Evolutionary conservation across 2,113 vertebrate species (phyloP), one percentile per base, ranked within the genome.

Genomic region (Murina feae): DNA sequence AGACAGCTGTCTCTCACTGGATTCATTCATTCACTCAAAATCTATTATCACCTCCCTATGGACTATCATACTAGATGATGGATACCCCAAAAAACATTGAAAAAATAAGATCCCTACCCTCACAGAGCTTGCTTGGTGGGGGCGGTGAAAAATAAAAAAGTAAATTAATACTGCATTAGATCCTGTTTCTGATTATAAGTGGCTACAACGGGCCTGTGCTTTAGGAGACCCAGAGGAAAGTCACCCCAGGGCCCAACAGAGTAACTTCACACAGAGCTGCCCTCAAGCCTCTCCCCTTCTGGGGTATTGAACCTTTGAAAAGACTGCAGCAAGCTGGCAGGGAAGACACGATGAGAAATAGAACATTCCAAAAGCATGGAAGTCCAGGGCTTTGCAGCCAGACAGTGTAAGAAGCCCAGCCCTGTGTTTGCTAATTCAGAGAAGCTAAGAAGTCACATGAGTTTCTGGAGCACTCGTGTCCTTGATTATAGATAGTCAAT

Each of bases 301-400:
- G 21, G 35, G 37, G 37, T 42, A 49, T 14, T 4, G 0, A 0
- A 32, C 58, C 42, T 53, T 83, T 16, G 1, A 2, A 37, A 75
- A 63, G n/a, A 75, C 42, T 10, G 68, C 9, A 30, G 37, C n/a
- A 49, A 37, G 80, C n/a, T 4, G 30, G 37, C 25, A 18, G 51
- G 32, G 9, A 82, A 84, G 69, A 53, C 0, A 0, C 23, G 39
- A 1, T 0, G 25, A 58, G 35, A 72, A 10, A 32, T 1, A 35
- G 47, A 63, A 42, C 1, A 2, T 1, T 0, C 39, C 0, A 0
- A 51, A 49, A 69, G 9, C 12, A 25, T 17, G 60, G 68, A 30
- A 8, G 30, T 23, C 28, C 0, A 0, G 5, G 78, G 47, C 66
- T 92, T 35, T 60, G 39, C 4, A 1, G 30, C 32, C 89, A 63